These are phyloP conservation scores for Ruditapes philippinarum DNA, from an alignment of 1,140 invertebrate genomes.

Conservation along the genomic window DNA sequence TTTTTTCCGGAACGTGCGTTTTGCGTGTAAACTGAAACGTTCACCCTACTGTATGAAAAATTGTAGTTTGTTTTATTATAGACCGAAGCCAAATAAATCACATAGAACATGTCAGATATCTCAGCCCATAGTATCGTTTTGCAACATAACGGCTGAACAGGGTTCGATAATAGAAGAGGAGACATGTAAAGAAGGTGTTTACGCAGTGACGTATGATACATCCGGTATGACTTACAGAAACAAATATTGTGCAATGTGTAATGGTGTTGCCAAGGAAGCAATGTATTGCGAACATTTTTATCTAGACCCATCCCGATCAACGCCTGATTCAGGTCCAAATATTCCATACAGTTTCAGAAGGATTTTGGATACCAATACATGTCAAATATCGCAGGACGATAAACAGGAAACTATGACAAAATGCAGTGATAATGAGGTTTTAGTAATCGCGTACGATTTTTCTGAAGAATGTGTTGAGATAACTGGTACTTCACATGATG, in stretches of 20 bases:
- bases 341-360: constrained; percentile 67
- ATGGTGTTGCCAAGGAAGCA: not conserved
- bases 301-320: too few relatives aligned
- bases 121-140: not conserved
- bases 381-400: too few relatives aligned
- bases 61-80: not conserved
- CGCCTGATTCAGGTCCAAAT: too few relatives aligned
- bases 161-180: not conserved
- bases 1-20: too few relatives aligned
- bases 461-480: too few relatives aligned
- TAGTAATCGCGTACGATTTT: too few relatives aligned
- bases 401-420: too few relatives aligned
- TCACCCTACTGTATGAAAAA: too few relatives aligned
- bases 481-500: too few relatives aligned
- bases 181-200: constrained; percentile 16
- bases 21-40: too few relatives aligned
- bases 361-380: constrained; percentile 71
- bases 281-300: not conserved
- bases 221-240: not conserved
- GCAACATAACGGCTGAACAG: not conserved
- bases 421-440: too few relatives aligned
- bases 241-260: constrained; percentile 26
- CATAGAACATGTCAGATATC: not conserved
- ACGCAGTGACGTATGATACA: not conserved
- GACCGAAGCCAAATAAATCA: not conserved